Conservation (phyloP, 2,113 vertebrate species). For the Pygoscelis antarcticus region DNA sequence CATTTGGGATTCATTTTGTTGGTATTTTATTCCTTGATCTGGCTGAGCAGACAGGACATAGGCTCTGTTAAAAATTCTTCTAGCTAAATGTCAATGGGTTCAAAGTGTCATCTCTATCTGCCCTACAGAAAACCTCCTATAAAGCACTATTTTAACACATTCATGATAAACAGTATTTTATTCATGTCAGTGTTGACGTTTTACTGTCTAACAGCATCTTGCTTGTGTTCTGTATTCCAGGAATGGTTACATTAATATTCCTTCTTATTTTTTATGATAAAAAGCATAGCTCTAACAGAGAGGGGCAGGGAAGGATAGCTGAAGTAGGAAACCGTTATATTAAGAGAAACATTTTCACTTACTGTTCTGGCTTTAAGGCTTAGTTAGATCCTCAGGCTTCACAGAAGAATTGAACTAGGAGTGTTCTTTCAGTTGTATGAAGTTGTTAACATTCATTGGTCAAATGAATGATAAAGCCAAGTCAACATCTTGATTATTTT, state of each 20-base stretch:
- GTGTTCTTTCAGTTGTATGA: background rate
- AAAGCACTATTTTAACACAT: constrained; percentile 49
- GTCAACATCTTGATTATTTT: background rate
- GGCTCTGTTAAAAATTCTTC: constrained; percentile 54
- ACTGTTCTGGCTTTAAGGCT: background rate
- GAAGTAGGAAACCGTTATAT: background rate
- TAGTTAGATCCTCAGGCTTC: background rate
- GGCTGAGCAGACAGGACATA: background rate
- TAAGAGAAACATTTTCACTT: background rate
- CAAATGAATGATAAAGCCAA: background rate
- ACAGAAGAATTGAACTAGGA: background rate
- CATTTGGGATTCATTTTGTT: background rate
- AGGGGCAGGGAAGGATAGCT: background rate
- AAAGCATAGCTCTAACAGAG: background rate
- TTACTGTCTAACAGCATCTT: background rate
- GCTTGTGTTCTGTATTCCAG: background rate
- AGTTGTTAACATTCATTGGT: background rate
- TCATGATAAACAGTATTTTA: constrained; percentile 55
- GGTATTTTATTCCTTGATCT: constrained; percentile 48
- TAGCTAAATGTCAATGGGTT: constrained; percentile 65
- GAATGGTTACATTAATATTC: background rate
- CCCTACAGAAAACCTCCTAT: constrained; percentile 30
- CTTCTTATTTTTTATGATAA: background rate
- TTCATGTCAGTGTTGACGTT: constrained; percentile 23
- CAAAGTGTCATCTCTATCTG: constrained; percentile 6